A percentile compares a stretch with the other conserved stretches of the same genome.
Evolutionary conservation across 2,797 vertebrate species (phyloP).

Genomic region (Ataeniobius toweri): DNA sequence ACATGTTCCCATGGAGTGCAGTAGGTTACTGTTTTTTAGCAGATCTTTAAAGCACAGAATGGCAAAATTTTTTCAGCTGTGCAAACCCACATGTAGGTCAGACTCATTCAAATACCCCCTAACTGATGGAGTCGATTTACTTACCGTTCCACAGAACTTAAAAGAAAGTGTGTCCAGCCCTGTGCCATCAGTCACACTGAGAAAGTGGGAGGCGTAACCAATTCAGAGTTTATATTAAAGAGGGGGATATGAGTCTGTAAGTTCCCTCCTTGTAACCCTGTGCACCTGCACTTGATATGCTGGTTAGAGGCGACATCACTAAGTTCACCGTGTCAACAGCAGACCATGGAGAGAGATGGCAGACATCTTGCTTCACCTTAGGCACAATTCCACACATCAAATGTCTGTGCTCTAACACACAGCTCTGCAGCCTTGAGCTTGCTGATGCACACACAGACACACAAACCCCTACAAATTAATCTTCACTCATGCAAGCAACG

Average conservation of each 20-base stretch:
- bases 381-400: constrained; percentile 81
- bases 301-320: constrained; percentile 74
- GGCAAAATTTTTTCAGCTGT: constrained; percentile 34
- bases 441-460: constrained; percentile 62
- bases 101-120: constrained; percentile 53
- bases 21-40: constrained; percentile 18
- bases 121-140: constrained; percentile 67
- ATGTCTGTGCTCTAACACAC: constrained; percentile 75
- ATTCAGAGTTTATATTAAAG: constrained; percentile 74
- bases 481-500: constrained; percentile 11
- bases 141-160: constrained; percentile 72
- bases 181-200: constrained; percentile 66
- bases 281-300: constrained; percentile 69
- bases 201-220: constrained; percentile 69
- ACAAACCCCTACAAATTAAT: constrained; percentile 30
- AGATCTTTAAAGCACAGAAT: constrained; percentile 31
- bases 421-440: constrained; percentile 66
- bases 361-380: constrained; percentile 82
- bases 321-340: constrained; percentile 75
- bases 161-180: constrained; percentile 68
- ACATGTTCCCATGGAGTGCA: constrained; percentile 19
- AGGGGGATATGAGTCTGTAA: constrained; percentile 69
- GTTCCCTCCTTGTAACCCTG: constrained; percentile 60
- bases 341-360: constrained; percentile 77
- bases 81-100: constrained; percentile 65